These are phyloP conservation scores for Cyclura pinguis DNA, from an alignment of 2,797 vertebrate species.

Conservation along the genomic window DNA sequence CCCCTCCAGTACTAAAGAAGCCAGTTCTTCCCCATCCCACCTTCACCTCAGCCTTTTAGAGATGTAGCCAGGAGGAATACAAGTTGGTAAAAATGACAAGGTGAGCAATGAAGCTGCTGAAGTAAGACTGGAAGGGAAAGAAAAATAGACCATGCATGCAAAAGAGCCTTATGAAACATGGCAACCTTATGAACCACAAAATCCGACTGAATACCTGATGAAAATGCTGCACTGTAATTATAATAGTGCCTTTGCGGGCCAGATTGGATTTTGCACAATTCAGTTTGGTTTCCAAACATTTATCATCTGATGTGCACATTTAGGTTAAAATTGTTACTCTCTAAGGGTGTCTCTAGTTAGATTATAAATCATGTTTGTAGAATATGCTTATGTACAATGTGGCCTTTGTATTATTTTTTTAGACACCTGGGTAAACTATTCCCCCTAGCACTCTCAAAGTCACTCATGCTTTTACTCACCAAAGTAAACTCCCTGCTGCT, in stretches of 20 bases:
- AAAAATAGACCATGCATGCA: constrained; percentile 27
- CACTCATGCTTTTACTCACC: background rate
- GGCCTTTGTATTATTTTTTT: background rate
- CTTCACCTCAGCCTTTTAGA: constrained; percentile 24
- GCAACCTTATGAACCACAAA: constrained; percentile 33
- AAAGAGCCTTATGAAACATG: constrained; percentile 43
- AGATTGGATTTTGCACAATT: constrained; percentile 34
- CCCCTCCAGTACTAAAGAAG: background rate
- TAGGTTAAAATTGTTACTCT: constrained; percentile 23
- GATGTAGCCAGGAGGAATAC: constrained; percentile 32
- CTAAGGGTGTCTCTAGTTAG: constrained; percentile 29
- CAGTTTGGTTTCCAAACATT: constrained; percentile 17
- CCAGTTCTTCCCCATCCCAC: constrained; percentile 7
- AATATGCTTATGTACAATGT: constrained; percentile 26
- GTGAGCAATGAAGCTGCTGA: constrained; percentile 18
- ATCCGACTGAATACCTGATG: constrained; percentile 24
- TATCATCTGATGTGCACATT: constrained; percentile 26
- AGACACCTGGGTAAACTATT: background rate
- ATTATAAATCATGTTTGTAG: constrained; percentile 24
- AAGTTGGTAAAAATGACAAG: constrained; percentile 46
- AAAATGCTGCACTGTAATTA: constrained; percentile 27
- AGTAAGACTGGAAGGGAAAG: background rate
- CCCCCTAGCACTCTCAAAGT: background rate
- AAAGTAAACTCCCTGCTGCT: constrained; percentile 6
- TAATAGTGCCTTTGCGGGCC: background rate